Evolutionary conservation across 2,888 invertebrate species (phyloP).

Genomic region (Brenthis daphne): DNA sequence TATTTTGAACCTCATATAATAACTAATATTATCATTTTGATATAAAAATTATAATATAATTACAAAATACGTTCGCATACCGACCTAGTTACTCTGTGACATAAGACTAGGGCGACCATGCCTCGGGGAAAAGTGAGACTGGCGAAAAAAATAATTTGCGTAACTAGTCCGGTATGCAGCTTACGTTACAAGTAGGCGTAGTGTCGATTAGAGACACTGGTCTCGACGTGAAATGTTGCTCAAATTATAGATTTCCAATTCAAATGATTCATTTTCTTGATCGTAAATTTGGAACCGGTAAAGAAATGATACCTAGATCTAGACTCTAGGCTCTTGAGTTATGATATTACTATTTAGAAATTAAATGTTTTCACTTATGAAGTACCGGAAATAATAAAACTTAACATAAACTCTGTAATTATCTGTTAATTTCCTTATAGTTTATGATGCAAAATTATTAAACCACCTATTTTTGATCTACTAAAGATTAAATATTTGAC

Average conservation of each 20-base stretch:
- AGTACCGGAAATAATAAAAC: too few species aligned
- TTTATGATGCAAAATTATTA: too few species aligned
- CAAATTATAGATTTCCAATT: slow-evolving; percentile 13
- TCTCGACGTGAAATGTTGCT: slow-evolving; percentile 9
- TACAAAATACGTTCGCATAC: slow-evolving; percentile 54
- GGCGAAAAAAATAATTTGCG: slow-evolving; percentile 34
- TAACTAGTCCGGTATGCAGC: slow-evolving; percentile 31
- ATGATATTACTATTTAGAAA: too few species aligned
- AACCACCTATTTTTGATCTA: too few species aligned
- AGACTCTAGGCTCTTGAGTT: too few species aligned
- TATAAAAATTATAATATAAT: slow-evolving; percentile 17
- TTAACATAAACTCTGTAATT: too few species aligned
- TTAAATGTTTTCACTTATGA: too few species aligned
- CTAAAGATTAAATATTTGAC: too few species aligned
- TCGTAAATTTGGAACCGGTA: neutral
- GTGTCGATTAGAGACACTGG: slow-evolving; percentile 14
- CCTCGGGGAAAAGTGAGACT: slow-evolving; percentile 46
- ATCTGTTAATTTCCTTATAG: too few species aligned
- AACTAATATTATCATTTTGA: neutral
- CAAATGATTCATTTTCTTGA: slow-evolving; percentile 7
- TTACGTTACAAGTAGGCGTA: slow-evolving; percentile 23
- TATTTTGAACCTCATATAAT: too few species aligned
- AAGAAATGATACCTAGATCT: neutral
- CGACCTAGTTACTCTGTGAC: slow-evolving; percentile 51
- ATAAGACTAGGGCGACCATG: slow-evolving; percentile 52